Percentiles rank a stretch among this genome's conserved stretches.
Conservation (phyloP, 2,113 vertebrate species). For the Nyctereutes procyonoides region DNA sequence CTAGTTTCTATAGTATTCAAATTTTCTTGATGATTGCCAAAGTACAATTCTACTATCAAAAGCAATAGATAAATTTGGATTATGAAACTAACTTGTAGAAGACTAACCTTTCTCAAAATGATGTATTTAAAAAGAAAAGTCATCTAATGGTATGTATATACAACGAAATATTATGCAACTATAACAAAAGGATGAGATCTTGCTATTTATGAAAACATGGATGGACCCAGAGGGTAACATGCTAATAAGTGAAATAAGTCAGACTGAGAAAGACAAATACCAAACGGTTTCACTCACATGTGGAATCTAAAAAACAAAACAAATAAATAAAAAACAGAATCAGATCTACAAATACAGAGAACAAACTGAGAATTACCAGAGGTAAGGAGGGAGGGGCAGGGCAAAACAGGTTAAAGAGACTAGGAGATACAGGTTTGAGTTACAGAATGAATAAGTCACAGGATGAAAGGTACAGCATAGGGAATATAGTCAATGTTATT, state of each 20-base stretch:
- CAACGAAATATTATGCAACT: not conserved
- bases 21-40: not conserved
- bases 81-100: conserved; percentile 35
- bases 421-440: not conserved
- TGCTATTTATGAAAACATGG: not conserved
- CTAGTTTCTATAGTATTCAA: conserved; percentile 27
- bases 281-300: not conserved
- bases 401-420: not conserved
- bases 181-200: not conserved
- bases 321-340: not conserved
- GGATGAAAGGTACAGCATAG: not conserved
- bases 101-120: conserved; percentile 24
- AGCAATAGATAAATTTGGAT: not conserved
- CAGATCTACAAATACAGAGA: not conserved
- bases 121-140: conserved; percentile 21
- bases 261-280: not conserved
- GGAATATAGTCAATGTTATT: not conserved
- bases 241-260: not conserved
- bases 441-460: not conserved
- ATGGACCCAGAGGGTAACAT: not conserved
- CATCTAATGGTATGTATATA: not conserved
- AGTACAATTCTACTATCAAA: conserved; percentile 44
- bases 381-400: not conserved
- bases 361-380: not conserved
- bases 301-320: not conserved